Conservation (phyloP, 2,113 vertebrate species). For the Ginglymostoma cirratum region DNA sequence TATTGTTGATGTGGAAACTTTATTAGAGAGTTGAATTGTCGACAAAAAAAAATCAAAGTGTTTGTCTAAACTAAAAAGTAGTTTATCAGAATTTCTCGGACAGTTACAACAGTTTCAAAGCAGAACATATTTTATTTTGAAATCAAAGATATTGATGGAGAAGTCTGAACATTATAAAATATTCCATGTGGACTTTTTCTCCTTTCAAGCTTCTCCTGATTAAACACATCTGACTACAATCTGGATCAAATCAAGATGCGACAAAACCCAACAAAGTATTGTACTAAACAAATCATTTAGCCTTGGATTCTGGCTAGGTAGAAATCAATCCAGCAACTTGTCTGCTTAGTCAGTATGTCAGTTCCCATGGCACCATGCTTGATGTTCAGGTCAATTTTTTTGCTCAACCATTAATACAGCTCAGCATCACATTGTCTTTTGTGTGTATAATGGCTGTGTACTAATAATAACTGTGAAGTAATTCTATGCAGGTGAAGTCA, state of each 20-base stretch:
- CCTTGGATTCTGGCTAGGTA: not conserved
- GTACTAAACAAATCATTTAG: not conserved
- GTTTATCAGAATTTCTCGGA: not conserved
- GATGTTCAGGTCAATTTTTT: not conserved
- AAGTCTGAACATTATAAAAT: slow-evolving; percentile 19
- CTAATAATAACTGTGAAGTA: not conserved
- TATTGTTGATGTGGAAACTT: slow-evolving; percentile 21
- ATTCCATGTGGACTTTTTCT: slow-evolving; percentile 8
- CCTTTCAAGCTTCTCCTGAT: not conserved
- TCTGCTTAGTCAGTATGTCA: not conserved
- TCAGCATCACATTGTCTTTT: not conserved
- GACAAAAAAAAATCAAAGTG: not conserved
- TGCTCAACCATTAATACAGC: not conserved
- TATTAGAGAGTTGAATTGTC: slow-evolving; percentile 22
- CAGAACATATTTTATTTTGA: slow-evolving; percentile 24
- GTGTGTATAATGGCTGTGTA: not conserved
- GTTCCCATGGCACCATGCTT: not conserved
- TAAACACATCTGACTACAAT: slow-evolving; percentile 16
- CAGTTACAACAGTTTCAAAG: not conserved
- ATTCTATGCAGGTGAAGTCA: not conserved
- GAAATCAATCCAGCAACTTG: not conserved
- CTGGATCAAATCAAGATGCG: not conserved
- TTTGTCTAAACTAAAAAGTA: slow-evolving; percentile 11
- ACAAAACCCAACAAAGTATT: not conserved
- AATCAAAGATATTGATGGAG: slow-evolving; percentile 31